phyloP scores from a whole-genome alignment of 1,140 invertebrate species.

The Amyelois transitella region DNA sequence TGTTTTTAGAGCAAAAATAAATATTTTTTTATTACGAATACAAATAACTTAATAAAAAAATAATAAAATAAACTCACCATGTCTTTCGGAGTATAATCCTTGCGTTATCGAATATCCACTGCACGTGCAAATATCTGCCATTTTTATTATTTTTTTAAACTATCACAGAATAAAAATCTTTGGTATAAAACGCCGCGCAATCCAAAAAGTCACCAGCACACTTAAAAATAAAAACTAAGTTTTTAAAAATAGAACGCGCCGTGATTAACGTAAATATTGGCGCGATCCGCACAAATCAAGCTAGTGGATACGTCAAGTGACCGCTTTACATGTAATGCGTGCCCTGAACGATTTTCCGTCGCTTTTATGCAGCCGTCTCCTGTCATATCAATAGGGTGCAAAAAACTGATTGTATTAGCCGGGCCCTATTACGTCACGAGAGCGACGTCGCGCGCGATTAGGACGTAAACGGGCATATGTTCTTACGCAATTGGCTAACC shows the following conservation, averaged over 20 bases:
- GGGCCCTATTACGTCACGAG: slow-evolving; percentile 60
- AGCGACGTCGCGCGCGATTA: slow-evolving; percentile 46
- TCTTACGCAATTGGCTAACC: slow-evolving; percentile 57
- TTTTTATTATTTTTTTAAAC: slow-evolving; percentile 29
- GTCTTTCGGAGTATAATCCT: slow-evolving; percentile 19
- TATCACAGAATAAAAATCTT: slow-evolving; percentile 62
- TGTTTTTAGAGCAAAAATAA: too few relatives aligned
- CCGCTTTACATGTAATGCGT: slow-evolving; percentile 62
- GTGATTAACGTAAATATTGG: background rate
- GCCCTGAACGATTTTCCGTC: slow-evolving; percentile 64
- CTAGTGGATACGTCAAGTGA: slow-evolving; percentile 51
- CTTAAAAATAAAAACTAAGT: slow-evolving; percentile 1
- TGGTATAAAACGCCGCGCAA: slow-evolving; percentile 39
- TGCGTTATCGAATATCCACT: slow-evolving; percentile 31
- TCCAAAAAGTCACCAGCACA: slow-evolving; percentile 34
- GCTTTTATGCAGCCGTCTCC: slow-evolving; percentile 66
- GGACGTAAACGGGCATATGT: slow-evolving; percentile 56
- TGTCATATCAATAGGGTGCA: slow-evolving; percentile 68
- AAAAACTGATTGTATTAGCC: slow-evolving; percentile 68
- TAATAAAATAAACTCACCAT: slow-evolving; percentile 28
- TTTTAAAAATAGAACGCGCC: slow-evolving; percentile 5
- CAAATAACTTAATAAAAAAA: background rate
- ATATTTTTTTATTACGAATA: too few relatives aligned
- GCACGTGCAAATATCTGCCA: slow-evolving; percentile 35
- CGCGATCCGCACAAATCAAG: slow-evolving; percentile 24